phyloP scores from a whole-genome alignment of 2,888 invertebrate species.

The Seladonia tumulorum region DNA sequence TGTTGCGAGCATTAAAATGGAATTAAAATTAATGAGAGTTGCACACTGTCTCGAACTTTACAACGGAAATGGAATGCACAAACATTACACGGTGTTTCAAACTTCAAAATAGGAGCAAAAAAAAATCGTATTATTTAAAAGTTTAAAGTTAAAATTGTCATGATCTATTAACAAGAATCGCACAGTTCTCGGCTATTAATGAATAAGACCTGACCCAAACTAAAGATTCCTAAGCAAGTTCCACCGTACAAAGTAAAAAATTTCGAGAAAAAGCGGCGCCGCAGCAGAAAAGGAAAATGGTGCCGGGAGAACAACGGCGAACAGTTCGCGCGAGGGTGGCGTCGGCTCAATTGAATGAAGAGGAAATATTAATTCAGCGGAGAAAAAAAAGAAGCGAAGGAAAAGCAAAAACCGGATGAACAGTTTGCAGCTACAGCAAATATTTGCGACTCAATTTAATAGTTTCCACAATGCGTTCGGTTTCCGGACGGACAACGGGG shows the following conservation, averaged over 20 bases:
- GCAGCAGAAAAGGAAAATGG: neutral
- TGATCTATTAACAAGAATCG: too few relatives aligned
- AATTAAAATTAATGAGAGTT: too few relatives aligned
- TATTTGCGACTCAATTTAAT: slow-evolving; percentile 15
- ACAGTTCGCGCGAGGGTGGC: neutral
- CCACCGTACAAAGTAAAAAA: neutral
- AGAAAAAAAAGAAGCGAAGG: neutral
- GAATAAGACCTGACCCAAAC: neutral
- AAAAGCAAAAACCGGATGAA: neutral
- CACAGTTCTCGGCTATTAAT: too few relatives aligned
- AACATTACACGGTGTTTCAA: too few relatives aligned
- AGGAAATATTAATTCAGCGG: neutral
- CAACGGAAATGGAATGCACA: too few relatives aligned
- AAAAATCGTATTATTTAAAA: too few relatives aligned
- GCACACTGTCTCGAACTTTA: too few relatives aligned
- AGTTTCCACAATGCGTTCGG: neutral
- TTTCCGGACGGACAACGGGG: neutral
- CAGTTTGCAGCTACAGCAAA: neutral
- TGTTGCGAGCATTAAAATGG: too few relatives aligned
- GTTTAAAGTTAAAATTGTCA: too few relatives aligned
- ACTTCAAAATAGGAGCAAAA: too few relatives aligned
- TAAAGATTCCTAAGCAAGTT: neutral
- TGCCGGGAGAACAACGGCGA: neutral
- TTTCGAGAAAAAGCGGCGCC: neutral
- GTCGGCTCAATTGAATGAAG: neutral